Conservation (phyloP, 2,113 vertebrate species). For the Raja brachyura region DNA sequence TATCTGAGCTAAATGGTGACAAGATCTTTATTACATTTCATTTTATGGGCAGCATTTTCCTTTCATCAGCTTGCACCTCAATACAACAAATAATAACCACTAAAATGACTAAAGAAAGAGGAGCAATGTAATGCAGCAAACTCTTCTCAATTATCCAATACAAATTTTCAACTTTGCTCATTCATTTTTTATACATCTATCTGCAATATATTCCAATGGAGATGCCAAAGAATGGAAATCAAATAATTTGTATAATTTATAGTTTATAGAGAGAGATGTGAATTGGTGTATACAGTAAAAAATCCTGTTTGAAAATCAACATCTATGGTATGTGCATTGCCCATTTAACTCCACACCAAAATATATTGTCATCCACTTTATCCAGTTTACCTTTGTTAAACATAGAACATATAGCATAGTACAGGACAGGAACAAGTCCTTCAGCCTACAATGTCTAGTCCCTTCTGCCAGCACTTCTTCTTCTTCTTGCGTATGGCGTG, state of each 20-base stretch:
- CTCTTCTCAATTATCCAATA: background rate
- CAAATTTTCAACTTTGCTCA: background rate
- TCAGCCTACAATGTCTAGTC: too few species aligned
- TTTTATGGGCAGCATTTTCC: background rate
- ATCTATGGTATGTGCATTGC: background rate
- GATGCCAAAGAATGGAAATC: background rate
- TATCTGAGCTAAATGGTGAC: background rate
- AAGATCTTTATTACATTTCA: background rate
- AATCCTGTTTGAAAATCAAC: background rate
- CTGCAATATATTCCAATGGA: background rate
- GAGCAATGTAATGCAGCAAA: background rate
- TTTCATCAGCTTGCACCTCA: background rate
- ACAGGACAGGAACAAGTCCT: too few species aligned
- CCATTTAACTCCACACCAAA: background rate
- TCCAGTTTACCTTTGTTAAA: background rate
- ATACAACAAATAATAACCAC: background rate
- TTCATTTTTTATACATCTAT: background rate
- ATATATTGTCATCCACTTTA: background rate
- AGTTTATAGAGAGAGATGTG: background rate
- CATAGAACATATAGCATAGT: too few species aligned
- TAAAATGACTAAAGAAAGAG: background rate
- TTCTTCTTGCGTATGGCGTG: too few species aligned
- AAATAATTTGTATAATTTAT: background rate
- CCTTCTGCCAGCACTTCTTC: too few species aligned
- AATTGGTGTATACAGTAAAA: background rate